Evolutionary conservation across 2,797 vertebrate genomes (phyloP).

Genomic region (Alectoris magna): DNA sequence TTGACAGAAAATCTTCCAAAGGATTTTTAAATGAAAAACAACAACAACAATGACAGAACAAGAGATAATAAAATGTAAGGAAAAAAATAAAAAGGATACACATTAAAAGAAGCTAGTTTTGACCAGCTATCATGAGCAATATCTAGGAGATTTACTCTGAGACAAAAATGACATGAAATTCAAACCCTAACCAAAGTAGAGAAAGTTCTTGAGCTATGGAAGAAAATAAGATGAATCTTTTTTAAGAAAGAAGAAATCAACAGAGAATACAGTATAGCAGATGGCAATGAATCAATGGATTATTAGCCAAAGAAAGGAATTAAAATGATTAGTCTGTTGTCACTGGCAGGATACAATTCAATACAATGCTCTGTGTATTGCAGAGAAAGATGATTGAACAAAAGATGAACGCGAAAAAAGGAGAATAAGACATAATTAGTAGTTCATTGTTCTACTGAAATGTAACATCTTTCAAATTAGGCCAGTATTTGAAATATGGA

Average conservation of each 20-base stretch:
- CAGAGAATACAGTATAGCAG: conserved; percentile 18
- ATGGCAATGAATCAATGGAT: conserved; percentile 37
- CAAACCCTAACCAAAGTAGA: not conserved
- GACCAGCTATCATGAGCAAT: not conserved
- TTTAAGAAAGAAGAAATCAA: not conserved
- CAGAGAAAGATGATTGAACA: conserved; percentile 26
- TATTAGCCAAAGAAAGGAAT: conserved; percentile 57
- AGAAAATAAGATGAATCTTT: not conserved
- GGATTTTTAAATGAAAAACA: not conserved
- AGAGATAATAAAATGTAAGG: not conserved
- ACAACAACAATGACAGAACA: not conserved
- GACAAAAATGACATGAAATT: not conserved
- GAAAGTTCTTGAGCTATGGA: not conserved
- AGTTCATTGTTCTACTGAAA: conserved; percentile 53
- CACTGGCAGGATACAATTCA: conserved; percentile 17
- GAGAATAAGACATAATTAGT: conserved; percentile 46
- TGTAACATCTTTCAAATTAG: conserved; percentile 53
- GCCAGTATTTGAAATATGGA: conserved; percentile 53
- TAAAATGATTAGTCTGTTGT: conserved; percentile 56
- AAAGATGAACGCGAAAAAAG: conserved; percentile 5
- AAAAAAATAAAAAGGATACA: not conserved
- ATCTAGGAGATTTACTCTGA: not conserved
- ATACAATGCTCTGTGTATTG: not conserved
- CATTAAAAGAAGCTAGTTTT: not conserved
- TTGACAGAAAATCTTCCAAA: not conserved